phyloP scores from a whole-genome alignment of 1,140 invertebrate species.

The Dinoponera quadriceps region DNA sequence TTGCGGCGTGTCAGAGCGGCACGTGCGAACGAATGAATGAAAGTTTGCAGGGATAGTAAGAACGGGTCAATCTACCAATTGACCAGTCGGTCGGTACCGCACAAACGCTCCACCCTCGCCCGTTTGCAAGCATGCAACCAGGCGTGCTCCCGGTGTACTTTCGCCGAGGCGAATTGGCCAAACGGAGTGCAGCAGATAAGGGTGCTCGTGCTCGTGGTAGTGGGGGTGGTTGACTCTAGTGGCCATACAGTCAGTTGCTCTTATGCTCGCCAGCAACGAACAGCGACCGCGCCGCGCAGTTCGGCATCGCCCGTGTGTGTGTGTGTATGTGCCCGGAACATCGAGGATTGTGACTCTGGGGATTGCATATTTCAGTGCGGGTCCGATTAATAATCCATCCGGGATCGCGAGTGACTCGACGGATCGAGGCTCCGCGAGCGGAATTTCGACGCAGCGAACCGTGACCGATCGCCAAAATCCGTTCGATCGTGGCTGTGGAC shows the following conservation, averaged over 20 bases:
- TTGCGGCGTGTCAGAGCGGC: conserved; percentile 56
- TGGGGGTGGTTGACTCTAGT: conserved; percentile 81
- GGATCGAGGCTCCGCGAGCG: too few species aligned
- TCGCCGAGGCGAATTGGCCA: conserved; percentile 65
- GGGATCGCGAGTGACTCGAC: too few species aligned
- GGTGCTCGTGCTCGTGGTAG: conserved; percentile 75
- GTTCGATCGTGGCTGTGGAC: neutral
- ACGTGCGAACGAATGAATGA: conserved; percentile 82
- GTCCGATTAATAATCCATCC: too few species aligned
- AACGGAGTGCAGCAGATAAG: conserved; percentile 81
- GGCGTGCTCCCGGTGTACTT: conserved; percentile 23
- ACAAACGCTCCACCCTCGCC: conserved; percentile 67
- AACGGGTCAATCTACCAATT: conserved; percentile 83
- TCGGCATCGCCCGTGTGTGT: neutral
- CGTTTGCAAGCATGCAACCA: conserved; percentile 5
- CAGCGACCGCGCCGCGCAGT: conserved; percentile 70
- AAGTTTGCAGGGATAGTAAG: conserved; percentile 82
- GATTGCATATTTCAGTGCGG: too few species aligned
- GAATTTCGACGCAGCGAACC: too few species aligned
- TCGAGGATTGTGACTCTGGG: too few species aligned
- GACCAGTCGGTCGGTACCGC: conserved; percentile 74
- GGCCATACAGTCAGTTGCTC: conserved; percentile 84
- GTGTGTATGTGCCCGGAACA: too few species aligned
- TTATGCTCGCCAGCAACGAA: conserved; percentile 82
- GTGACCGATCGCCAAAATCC: too few species aligned